These are phyloP conservation scores for Hipparchia semele DNA, from an alignment of 2,888 invertebrate genomes.

Conservation along the genomic window DNA sequence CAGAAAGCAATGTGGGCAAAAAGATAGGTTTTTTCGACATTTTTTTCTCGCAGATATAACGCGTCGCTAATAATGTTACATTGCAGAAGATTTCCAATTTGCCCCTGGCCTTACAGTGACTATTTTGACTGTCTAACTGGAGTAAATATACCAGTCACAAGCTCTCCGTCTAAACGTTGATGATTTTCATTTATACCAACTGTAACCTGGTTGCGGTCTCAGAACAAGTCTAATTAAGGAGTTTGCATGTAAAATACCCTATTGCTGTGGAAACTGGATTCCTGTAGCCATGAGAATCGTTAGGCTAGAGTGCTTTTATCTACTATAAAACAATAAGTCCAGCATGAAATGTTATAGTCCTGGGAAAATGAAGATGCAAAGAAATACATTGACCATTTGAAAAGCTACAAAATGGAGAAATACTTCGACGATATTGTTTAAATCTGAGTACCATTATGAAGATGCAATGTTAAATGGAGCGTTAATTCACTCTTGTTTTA, in stretches of 20 bases:
- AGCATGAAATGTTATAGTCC: slow-evolving; percentile 35
- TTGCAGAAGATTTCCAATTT: too few relatives aligned
- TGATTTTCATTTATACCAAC: slow-evolving; percentile 40
- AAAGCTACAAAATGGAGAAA: background rate
- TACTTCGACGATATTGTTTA: too few relatives aligned
- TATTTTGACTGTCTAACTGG: too few relatives aligned
- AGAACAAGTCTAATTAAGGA: slow-evolving; percentile 55
- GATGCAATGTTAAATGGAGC: too few relatives aligned
- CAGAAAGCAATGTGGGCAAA: too few relatives aligned
- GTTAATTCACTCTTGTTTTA: too few relatives aligned
- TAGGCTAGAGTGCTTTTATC: slow-evolving; percentile 37
- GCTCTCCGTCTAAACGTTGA: slow-evolving; percentile 15
- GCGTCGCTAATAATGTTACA: too few relatives aligned
- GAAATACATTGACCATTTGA: background rate
- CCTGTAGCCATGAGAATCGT: slow-evolving; percentile 40
- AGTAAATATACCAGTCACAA: background rate
- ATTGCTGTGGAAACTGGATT: slow-evolving; percentile 49
- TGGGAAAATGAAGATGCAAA: slow-evolving; percentile 23
- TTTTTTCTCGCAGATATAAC: too few relatives aligned
- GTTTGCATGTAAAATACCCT: slow-evolving; percentile 52
- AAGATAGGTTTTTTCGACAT: too few relatives aligned
- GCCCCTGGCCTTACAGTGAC: too few relatives aligned
- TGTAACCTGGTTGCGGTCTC: slow-evolving; percentile 42
- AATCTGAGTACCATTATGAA: too few relatives aligned
- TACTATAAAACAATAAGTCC: slow-evolving; percentile 42